Conservation (phyloP, 2,888 invertebrate genomes). For the Drosophila austrosaltans region DNA sequence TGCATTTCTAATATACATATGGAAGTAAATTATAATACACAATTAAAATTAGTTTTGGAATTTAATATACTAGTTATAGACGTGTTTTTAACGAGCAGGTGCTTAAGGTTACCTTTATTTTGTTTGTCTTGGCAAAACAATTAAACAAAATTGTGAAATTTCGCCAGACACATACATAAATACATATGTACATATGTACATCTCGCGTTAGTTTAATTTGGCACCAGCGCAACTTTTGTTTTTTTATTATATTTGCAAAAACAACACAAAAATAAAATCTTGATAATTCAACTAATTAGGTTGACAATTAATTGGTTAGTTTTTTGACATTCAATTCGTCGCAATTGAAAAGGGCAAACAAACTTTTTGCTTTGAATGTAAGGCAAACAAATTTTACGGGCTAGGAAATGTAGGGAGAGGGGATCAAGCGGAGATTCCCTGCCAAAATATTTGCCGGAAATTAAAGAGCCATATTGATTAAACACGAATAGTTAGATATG, state of each 20-base stretch:
- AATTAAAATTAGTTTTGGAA: too few relatives aligned
- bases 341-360: conserved; percentile 58
- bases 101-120: background rate
- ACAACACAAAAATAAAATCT: conserved; percentile 33
- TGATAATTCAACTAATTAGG: conserved; percentile 2
- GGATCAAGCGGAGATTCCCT: too few relatives aligned
- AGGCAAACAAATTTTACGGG: too few relatives aligned
- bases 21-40: too few relatives aligned
- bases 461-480: too few relatives aligned
- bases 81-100: background rate
- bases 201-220: conserved; percentile 22
- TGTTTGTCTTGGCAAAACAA: conserved; percentile 5
- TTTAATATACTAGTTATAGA: too few relatives aligned
- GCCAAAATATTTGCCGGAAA: too few relatives aligned
- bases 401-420: too few relatives aligned
- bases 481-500: too few relatives aligned
- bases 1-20: too few relatives aligned
- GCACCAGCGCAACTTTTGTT: conserved; percentile 27
- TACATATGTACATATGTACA: too few relatives aligned
- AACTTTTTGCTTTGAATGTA: conserved; percentile 80
- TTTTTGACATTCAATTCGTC: conserved; percentile 36
- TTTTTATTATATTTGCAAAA: conserved; percentile 21
- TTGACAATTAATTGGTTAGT: conserved; percentile 41
- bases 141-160: conserved; percentile 29
- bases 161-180: conserved; percentile 11